These are phyloP conservation scores for Hemibagrus guttatus DNA, from an alignment of 2,797 vertebrate species.

Conservation along the genomic window DNA sequence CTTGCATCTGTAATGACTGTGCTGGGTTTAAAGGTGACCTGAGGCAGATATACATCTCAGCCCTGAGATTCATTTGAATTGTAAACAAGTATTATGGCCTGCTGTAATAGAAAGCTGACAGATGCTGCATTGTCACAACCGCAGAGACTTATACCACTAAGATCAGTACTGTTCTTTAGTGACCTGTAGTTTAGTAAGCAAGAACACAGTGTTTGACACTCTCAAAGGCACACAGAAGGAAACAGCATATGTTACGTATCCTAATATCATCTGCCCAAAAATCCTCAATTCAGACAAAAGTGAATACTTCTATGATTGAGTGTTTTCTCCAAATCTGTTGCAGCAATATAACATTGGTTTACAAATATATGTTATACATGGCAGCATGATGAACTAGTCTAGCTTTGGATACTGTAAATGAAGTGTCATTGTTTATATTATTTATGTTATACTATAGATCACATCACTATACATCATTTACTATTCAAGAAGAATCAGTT, in stretches of 20 bases:
- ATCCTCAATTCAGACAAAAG: too few relatives aligned
- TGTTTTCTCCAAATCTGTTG: slow-evolving; percentile 1
- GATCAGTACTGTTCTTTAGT: background rate
- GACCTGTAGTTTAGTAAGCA: slow-evolving; percentile 1
- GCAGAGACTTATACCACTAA: background rate
- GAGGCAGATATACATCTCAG: slow-evolving; percentile 28
- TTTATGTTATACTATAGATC: background rate
- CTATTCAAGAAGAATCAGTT: background rate
- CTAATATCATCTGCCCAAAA: background rate
- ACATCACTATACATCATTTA: background rate
- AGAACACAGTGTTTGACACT: slow-evolving; percentile 9
- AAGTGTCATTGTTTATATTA: background rate
- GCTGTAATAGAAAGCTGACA: slow-evolving; percentile 33
- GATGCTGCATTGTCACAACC: slow-evolving; percentile 11
- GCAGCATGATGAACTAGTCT: background rate
- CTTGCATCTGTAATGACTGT: slow-evolving; percentile 24
- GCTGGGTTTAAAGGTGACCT: slow-evolving; percentile 26
- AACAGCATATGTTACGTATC: slow-evolving; percentile 2
- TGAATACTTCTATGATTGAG: background rate
- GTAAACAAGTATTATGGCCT: slow-evolving; percentile 37
- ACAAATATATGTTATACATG: background rate
- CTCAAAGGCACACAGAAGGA: slow-evolving; percentile 12
- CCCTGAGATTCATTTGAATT: slow-evolving; percentile 25
- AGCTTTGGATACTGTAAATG: background rate
- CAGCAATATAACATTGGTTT: background rate